These are phyloP conservation scores for Lichenostomus cassidix DNA, from an alignment of 2,113 vertebrate species.

Conservation along the genomic window DNA sequence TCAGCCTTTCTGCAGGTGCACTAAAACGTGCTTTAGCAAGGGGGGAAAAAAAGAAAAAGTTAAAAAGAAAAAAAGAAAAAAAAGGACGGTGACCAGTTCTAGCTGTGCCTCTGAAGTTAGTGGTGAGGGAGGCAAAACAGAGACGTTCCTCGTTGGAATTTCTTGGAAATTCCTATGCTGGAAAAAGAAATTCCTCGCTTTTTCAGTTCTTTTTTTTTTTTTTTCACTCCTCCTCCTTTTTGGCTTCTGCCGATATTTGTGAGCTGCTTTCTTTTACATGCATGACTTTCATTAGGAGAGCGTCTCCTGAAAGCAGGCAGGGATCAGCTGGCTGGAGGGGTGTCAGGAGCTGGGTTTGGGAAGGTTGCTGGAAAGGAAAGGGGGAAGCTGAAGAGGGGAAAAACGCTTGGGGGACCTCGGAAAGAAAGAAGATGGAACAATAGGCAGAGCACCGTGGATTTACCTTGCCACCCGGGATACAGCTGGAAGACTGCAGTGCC, in stretches of 20 bases:
- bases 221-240: neutral
- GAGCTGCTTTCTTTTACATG: neutral
- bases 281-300: neutral
- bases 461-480: neutral
- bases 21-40: neutral
- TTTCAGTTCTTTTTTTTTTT: neutral
- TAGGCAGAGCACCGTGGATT: slow-evolving; percentile 8
- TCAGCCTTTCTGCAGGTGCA: slow-evolving; percentile 76
- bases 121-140: neutral
- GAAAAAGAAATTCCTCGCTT: neutral
- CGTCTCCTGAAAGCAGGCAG: neutral
- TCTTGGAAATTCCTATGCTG: neutral
- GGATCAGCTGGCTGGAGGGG: neutral
- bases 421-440: neutral
- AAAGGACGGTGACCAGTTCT: too few relatives aligned
- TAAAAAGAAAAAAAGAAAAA: neutral
- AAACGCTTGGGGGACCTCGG: neutral
- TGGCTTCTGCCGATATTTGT: neutral
- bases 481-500: neutral
- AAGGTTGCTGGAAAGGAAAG: neutral
- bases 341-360: neutral
- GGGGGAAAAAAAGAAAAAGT: neutral
- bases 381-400: neutral
- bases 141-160: neutral
- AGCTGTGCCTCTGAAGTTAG: neutral